Evolutionary conservation across 1,140 invertebrate genomes (phyloP).

Genomic region (Dufourea novaeangliae): DNA sequence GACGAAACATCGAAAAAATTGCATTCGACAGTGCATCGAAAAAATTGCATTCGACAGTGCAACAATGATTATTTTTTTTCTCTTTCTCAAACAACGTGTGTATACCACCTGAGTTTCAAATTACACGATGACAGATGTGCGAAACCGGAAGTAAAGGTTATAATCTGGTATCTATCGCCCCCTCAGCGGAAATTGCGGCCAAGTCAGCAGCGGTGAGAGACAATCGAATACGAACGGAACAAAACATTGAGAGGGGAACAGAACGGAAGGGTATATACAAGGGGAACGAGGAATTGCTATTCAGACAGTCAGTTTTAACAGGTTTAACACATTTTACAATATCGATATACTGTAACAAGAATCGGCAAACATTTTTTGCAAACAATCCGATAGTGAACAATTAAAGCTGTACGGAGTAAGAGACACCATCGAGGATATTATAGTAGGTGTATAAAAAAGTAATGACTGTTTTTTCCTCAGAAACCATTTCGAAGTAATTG

Average conservation of each 20-base stretch:
- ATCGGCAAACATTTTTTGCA: too few relatives aligned
- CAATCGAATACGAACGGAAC: constrained; percentile 71
- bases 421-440: too few relatives aligned
- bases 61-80: constrained; percentile 7
- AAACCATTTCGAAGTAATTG: too few relatives aligned
- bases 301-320: background rate
- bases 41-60: background rate
- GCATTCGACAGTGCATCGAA: background rate
- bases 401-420: too few relatives aligned
- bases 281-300: constrained; percentile 20
- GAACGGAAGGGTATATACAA: constrained; percentile 29
- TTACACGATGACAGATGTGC: constrained; percentile 64
- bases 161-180: constrained; percentile 63
- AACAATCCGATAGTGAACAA: too few relatives aligned
- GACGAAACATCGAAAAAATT: constrained; percentile 1
- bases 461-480: too few relatives aligned
- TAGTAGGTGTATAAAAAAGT: too few relatives aligned
- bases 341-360: background rate
- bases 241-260: constrained; percentile 64
- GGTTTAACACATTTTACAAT: background rate
- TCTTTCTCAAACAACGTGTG: background rate
- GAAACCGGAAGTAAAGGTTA: constrained; percentile 68
- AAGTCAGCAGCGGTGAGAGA: constrained; percentile 68
- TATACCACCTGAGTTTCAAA: constrained; percentile 24
- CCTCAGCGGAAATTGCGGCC: constrained; percentile 71